Evolutionary conservation across 1,140 invertebrate species (phyloP), one percentile per base, ranked within the genome.

Genomic region (Plutomurus gul): DNA sequence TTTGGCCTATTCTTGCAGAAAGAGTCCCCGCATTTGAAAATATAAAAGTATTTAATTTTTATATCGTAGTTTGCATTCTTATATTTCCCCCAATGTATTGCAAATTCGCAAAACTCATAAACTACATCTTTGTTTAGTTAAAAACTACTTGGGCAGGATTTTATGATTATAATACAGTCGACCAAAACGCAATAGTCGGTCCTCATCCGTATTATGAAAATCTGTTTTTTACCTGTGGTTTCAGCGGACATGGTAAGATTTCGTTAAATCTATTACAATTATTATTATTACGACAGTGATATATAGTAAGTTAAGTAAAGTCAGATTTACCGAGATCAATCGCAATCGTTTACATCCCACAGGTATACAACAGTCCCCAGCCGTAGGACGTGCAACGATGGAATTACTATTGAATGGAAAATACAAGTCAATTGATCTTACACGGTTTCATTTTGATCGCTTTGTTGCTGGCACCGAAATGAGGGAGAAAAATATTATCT

Each of bases 151-250:
- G 94, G 93, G 91, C 93, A 80, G 96, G 96, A 47, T 93, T 89
- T 85, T 97, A 97, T 85, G 97, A 99, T 84, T 96, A 92, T 85
- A 99, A 99, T 86, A 90, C 88, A 7, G 96, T 93, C 86, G 98
- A 99, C 86, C 92, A 95, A 85, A 96, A 96, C 87, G 95, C 94
- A 47, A 93, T 99, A 75, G 88, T 99, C 81, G 98, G 98, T 2
- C 86, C 86, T 8, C 97, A 99, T 91, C 95, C 96, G 4, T 92
- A 92, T 82, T 92, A 94, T 84, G 85, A 86, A 0, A 97, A 99
- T 87, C 85, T 99, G 43, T 89, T 90, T 80, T 91, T 99, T 83
- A 95, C 95, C 1, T 92, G 94, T 82, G 98, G 98, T 43, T 98
- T 99, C 86, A 96, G 94, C 86, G 95, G 95, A 10, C 94, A 97